Percentiles rank a stretch among this genome's conserved stretches.
These are phyloP conservation scores for Poecilia wingei DNA, from an alignment of 2,797 vertebrate species.

Conservation along the genomic window DNA sequence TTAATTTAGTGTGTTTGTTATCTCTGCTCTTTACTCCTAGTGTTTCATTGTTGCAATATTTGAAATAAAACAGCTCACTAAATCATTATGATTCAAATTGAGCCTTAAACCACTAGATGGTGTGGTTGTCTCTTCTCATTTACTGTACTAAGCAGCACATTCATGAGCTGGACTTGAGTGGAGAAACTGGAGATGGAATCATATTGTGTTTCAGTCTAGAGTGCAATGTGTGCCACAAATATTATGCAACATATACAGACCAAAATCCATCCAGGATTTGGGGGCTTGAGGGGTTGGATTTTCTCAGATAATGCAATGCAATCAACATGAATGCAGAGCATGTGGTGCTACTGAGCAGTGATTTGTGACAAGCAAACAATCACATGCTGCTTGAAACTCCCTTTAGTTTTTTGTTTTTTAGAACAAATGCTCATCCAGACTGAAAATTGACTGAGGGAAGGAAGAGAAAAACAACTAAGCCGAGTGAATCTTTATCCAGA, in stretches of 20 bases:
- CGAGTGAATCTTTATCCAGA: conserved; percentile 56
- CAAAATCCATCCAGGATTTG: conserved; percentile 15
- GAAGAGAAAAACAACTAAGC: conserved; percentile 53
- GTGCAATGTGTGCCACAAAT: conserved; percentile 7
- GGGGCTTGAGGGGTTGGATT: conserved; percentile 21
- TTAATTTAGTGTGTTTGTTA: background rate
- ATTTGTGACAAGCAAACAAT: conserved; percentile 56
- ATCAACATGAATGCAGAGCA: conserved; percentile 32
- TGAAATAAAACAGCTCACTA: background rate
- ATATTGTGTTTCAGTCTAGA: conserved; percentile 25
- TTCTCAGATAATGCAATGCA: conserved; percentile 44
- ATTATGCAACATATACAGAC: conserved; percentile 35
- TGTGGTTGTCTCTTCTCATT: conserved; percentile 62
- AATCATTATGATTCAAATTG: conserved; percentile 19
- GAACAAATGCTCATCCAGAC: conserved; percentile 55
- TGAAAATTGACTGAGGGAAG: conserved; percentile 49
- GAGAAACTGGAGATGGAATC: conserved; percentile 24
- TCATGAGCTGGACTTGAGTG: conserved; percentile 36
- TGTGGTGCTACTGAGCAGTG: conserved; percentile 38
- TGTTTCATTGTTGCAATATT: background rate
- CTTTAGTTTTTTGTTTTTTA: background rate
- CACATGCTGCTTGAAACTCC: conserved; percentile 40
- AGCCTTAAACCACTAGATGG: conserved; percentile 75
- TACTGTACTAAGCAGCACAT: background rate
- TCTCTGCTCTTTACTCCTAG: background rate